Evolutionary conservation across 2,888 invertebrate genomes (phyloP).

Genomic region (Drosophila kuntzei): DNA sequence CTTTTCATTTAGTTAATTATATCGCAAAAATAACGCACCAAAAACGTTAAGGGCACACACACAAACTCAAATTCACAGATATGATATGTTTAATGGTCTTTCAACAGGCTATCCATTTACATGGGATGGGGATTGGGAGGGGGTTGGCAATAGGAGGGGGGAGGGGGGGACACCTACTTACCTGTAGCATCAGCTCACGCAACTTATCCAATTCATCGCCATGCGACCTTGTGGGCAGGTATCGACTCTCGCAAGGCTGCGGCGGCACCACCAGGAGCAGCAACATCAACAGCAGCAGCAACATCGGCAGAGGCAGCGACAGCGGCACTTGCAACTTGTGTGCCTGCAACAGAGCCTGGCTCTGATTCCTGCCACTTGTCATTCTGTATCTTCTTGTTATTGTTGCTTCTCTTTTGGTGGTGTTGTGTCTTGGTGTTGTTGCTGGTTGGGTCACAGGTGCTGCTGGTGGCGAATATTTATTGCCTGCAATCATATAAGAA

Average conservation of each 20-base stretch:
- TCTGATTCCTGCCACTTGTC: conserved; percentile 52
- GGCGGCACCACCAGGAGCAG: conserved; percentile 75
- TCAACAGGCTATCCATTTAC: conserved; percentile 60
- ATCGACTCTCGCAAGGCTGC: conserved; percentile 85
- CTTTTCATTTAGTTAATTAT: conserved; percentile 80
- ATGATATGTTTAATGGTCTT: conserved; percentile 47
- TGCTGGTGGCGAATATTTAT: conserved; percentile 13
- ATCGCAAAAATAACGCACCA: conserved; percentile 66
- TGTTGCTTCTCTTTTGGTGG: conserved; percentile 14
- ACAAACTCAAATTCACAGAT: conserved; percentile 18
- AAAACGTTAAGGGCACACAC: conserved; percentile 40
- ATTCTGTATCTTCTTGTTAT: conserved; percentile 55
- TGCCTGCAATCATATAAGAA: conserved; percentile 32
- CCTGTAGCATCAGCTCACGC: conserved; percentile 87
- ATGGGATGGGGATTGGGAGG: neutral
- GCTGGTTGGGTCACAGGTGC: conserved; percentile 37
- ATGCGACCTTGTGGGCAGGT: conserved; percentile 86
- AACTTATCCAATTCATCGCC: conserved; percentile 87
- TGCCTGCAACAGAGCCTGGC: conserved; percentile 22
- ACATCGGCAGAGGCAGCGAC: conserved; percentile 60
- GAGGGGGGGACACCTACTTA: conserved; percentile 76
- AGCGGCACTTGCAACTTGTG: conserved; percentile 68
- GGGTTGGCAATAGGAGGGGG: too few species aligned
- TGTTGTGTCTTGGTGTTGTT: conserved; percentile 10
- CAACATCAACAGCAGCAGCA: conserved; percentile 73